Conservation (phyloP, 1,140 invertebrate genomes). For the Adelges cooleyi region DNA sequence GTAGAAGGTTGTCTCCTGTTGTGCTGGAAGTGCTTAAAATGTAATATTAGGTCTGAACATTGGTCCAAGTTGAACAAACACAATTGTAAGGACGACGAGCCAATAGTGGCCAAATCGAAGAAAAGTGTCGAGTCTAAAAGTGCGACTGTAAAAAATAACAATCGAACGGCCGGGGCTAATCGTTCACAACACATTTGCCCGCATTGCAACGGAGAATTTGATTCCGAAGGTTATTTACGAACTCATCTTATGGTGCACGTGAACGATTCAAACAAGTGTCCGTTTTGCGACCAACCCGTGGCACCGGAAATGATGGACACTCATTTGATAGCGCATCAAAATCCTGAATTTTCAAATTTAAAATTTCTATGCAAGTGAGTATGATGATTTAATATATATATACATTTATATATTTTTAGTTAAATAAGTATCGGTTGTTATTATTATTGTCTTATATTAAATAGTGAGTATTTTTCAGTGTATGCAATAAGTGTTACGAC, state of each 20-base stretch:
- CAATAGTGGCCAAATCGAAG: neutral
- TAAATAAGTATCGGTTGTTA: neutral
- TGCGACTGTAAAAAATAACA: neutral
- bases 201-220: conserved; percentile 18
- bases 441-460: neutral
- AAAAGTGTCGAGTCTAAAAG: neutral
- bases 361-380: conserved; percentile 22
- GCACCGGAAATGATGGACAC: conserved; percentile 24
- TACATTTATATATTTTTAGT: neutral
- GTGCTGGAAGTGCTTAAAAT: conserved; percentile 1
- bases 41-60: conserved; percentile 19
- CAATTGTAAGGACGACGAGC: neutral
- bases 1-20: neutral
- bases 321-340: conserved; percentile 24
- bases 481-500: conserved; percentile 24
- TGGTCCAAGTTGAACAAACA: conserved; percentile 19
- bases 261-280: conserved; percentile 26
- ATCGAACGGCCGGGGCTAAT: neutral
- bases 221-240: conserved; percentile 24
- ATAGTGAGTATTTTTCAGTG: neutral
- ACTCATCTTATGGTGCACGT: conserved; percentile 10
- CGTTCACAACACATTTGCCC: conserved; percentile 19
- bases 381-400: neutral
- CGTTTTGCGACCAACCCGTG: conserved; percentile 17
- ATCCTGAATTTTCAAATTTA: conserved; percentile 21